Conservation (phyloP, 2,797 vertebrate genomes). For the Characodon lateralis region DNA sequence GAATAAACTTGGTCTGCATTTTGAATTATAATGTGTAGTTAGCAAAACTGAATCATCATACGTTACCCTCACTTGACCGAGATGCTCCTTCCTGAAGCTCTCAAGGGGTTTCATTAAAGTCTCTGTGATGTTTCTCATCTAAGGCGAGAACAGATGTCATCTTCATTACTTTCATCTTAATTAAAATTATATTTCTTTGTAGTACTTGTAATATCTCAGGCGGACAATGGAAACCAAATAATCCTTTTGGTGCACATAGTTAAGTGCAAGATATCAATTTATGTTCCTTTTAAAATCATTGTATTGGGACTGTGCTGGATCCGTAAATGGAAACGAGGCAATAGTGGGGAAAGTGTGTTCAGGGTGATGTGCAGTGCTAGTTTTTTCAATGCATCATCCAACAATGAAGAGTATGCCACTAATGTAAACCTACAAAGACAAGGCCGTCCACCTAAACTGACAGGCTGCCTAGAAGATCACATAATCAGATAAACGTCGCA, state of each 20-base stretch:
- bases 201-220: background rate
- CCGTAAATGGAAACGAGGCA: no score
- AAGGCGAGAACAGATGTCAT: slow-evolving; percentile 41
- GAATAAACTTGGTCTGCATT: background rate
- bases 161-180: background rate
- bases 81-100: slow-evolving; percentile 96
- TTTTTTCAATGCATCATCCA: background rate
- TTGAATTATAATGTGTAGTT: background rate
- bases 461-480: background rate
- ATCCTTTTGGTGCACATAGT: background rate
- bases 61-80: slow-evolving; percentile 92
- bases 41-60: slow-evolving; percentile 34
- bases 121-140: slow-evolving; percentile 97
- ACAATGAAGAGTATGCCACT: background rate
- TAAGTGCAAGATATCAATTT: background rate
- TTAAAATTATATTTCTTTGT: background rate
- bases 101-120: slow-evolving; percentile 98
- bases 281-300: background rate
- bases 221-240: background rate
- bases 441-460: no score
- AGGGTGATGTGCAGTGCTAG: background rate
- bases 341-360: background rate
- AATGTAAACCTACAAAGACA: background rate
- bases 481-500: background rate
- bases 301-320: background rate